Conservation (phyloP, 2,113 vertebrate species). For the Maccullochella peelii region DNA sequence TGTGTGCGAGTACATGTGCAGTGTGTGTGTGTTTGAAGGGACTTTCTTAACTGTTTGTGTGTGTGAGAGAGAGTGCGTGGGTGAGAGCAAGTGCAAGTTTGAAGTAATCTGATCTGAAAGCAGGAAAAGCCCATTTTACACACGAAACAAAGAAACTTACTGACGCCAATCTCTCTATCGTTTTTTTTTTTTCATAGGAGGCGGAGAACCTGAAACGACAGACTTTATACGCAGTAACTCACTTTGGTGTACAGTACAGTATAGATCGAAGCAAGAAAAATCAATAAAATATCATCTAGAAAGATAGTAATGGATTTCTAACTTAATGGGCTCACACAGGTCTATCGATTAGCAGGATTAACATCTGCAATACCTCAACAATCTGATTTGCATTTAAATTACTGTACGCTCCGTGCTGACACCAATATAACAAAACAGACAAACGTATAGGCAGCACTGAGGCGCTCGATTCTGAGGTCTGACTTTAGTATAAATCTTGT, state of each 20-base stretch:
- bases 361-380: conserved; percentile 80
- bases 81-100: conserved; percentile 13
- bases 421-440: conserved; percentile 78
- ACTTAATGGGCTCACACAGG: conserved; percentile 79
- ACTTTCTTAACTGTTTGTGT: conserved; percentile 5
- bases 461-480: conserved; percentile 23
- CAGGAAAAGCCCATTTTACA: conserved; percentile 63
- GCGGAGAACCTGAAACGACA: conserved; percentile 50
- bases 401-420: conserved; percentile 69
- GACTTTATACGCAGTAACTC: conserved; percentile 80
- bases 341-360: conserved; percentile 82
- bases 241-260: conserved; percentile 68
- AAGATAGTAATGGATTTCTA: conserved; percentile 84
- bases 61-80: conserved; percentile 4
- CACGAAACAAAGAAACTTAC: conserved; percentile 78
- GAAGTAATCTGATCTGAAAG: conserved; percentile 66
- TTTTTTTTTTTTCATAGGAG: conserved; percentile 43
- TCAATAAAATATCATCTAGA: conserved; percentile 83
- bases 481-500: conserved; percentile 33
- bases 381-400: conserved; percentile 84
- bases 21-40: conserved; percentile 4
- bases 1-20: not conserved
- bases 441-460: conserved; percentile 40
- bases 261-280: conserved; percentile 63
- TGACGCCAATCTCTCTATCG: conserved; percentile 58